A percentile compares a stretch with the other conserved stretches of the same genome.
phyloP scores from a whole-genome alignment of 2,113 vertebrate species.

The Lasiurus borealis region DNA sequence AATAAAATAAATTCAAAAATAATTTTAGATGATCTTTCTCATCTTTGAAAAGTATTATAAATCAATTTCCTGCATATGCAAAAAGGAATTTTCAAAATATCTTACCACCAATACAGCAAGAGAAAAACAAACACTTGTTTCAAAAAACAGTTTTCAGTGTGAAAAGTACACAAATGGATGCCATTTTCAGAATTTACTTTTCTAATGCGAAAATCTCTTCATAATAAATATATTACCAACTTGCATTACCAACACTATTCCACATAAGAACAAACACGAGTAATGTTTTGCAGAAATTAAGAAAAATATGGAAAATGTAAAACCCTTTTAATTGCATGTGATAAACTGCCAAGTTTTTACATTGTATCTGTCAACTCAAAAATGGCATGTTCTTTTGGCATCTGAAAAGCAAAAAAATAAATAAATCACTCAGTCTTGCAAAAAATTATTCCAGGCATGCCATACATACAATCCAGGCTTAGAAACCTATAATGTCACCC shows the following conservation, averaged over 20 bases:
- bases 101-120: not conserved
- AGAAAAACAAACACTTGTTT: not conserved
- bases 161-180: not conserved
- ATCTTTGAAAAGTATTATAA: not conserved
- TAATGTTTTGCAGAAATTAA: not conserved
- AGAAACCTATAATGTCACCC: constrained; percentile 44
- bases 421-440: not conserved
- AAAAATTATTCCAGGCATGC: not conserved
- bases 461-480: not conserved
- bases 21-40: not conserved
- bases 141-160: not conserved
- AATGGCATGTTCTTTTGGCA: not conserved
- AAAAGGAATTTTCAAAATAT: constrained; percentile 3
- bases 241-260: not conserved
- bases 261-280: not conserved
- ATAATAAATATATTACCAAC: not conserved
- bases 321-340: not conserved
- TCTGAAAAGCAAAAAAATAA: not conserved
- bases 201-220: not conserved
- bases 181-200: constrained; percentile 16
- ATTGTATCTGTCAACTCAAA: not conserved
- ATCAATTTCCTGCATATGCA: not conserved
- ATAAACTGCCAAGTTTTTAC: not conserved
- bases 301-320: not conserved
- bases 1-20: not conserved